Percentiles rank a stretch among this genome's conserved stretches.
Evolutionary conservation across 2,888 invertebrate species (phyloP).

Genomic region (Mythimna albipuncta): DNA sequence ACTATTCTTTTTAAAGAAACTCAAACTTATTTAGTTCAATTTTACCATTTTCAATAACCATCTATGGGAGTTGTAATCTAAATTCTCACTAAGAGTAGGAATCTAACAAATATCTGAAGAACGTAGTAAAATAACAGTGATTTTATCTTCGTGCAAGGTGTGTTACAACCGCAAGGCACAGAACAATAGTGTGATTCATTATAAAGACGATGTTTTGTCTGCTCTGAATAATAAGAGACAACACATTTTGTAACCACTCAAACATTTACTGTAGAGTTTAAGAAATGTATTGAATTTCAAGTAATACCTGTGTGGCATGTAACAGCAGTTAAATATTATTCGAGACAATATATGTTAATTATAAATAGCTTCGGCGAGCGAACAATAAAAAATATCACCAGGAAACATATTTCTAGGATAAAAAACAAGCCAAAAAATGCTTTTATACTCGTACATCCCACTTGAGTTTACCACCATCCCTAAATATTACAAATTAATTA

Average conservation of each 20-base stretch:
- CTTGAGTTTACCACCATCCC: too few species aligned
- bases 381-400: too few species aligned
- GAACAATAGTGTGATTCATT: conserved; percentile 47
- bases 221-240: conserved; percentile 18
- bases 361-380: too few species aligned
- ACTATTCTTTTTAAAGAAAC: background rate
- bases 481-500: too few species aligned
- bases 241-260: background rate
- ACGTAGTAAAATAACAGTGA: background rate
- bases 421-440: too few species aligned
- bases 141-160: conserved; percentile 30
- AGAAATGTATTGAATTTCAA: background rate
- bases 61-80: background rate
- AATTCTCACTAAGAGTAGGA: background rate
- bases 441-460: too few species aligned
- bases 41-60: background rate
- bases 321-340: too few species aligned
- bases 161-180: conserved; percentile 10
- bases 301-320: too few species aligned
- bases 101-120: background rate
- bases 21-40: too few species aligned
- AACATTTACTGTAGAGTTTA: background rate
- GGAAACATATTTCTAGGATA: too few species aligned
- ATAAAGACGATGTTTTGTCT: conserved; percentile 26
- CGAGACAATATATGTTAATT: too few species aligned